Base-by-base conservation (phyloP, 2,888 invertebrate species). In the Cryptocephalus moraei region DNA sequence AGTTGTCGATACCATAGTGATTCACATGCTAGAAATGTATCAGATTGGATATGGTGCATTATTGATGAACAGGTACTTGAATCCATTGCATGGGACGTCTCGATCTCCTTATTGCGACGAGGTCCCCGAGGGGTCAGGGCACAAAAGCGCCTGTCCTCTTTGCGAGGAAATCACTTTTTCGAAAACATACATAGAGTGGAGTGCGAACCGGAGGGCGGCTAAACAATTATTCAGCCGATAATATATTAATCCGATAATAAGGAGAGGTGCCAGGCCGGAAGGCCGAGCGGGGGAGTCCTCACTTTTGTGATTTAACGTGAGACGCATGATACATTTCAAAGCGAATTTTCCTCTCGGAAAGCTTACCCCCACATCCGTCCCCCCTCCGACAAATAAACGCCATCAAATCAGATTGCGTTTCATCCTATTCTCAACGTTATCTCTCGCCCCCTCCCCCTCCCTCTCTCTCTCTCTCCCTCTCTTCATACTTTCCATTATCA, bases 41-140 rank as follows among this genome's bases (percentile, higher is more conserved):
- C 66, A 64, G 65, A 68, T 64, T 65, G 64, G 59, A 64, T 60
- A 59, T 61, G 60, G 66, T 68, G 65, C 63, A 68, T 67, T 68
- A 68, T 67, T 67, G 64, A 67, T 68, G 68, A 67, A 64, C 66
- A 67, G 67, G 68, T 67, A 68, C 67, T 68, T 65, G 57, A 58
- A 58, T 59, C 56, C 57, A 57, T 62, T 61, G 56, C 55, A 55
- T 55, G 53, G 52, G 55, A 47, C 46, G 39, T 33, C 38, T 14
- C 22, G 22, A 36, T 36, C 36, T 36, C 36, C 36, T 11, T 36
- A 36, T 36, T 36, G 36, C 36, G 36, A 36, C n/a, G 36, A n/a
- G 3, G 36, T n/a, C 12, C 36, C 36, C 36, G 12, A 36, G 36
- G 36, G 36, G 36, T 36, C 36, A 36, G 6, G 4, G 11, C n/a